These are phyloP conservation scores for Aldrovandia affinis DNA, from an alignment of 2,797 vertebrate genomes.

Conservation along the genomic window DNA sequence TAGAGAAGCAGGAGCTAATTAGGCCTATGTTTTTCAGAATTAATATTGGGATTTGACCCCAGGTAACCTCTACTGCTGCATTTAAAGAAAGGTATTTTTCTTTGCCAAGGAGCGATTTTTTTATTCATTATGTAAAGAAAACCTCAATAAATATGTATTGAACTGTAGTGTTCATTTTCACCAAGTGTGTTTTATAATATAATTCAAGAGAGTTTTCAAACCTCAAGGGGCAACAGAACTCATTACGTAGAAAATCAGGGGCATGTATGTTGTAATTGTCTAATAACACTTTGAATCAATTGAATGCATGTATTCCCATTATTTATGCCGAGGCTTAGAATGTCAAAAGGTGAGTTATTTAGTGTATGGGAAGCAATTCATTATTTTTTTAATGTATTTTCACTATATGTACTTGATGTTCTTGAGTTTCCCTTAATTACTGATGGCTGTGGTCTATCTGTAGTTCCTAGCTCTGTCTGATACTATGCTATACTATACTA, in stretches of 20 bases:
- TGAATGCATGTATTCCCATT: constrained; percentile 37
- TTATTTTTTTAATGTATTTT: constrained; percentile 49
- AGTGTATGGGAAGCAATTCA: constrained; percentile 43
- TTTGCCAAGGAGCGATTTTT: constrained; percentile 38
- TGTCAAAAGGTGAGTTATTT: constrained; percentile 40
- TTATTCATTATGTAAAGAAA: constrained; percentile 6
- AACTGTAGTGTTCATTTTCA: constrained; percentile 40
- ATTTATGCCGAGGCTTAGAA: constrained; percentile 41
- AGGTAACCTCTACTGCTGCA: constrained; percentile 23
- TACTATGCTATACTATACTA: not conserved
- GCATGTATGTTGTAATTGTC: constrained; percentile 36
- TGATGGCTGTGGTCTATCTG: not conserved
- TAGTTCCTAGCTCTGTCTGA: not conserved
- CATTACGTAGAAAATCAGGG: constrained; percentile 39
- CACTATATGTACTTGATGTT: constrained; percentile 38
- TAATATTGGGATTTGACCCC: constrained; percentile 31
- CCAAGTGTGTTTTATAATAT: constrained; percentile 39
- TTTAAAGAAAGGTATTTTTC: constrained; percentile 24
- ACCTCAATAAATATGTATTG: constrained; percentile 54
- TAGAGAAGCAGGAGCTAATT: constrained; percentile 23
- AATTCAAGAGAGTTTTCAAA: constrained; percentile 36
- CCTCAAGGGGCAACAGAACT: constrained; percentile 37
- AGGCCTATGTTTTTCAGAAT: constrained; percentile 15
- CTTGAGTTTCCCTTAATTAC: constrained; percentile 16
- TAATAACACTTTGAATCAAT: constrained; percentile 42